These are phyloP conservation scores for Pseudochromis fuscus DNA, from an alignment of 2,797 vertebrate species.

Conservation along the genomic window DNA sequence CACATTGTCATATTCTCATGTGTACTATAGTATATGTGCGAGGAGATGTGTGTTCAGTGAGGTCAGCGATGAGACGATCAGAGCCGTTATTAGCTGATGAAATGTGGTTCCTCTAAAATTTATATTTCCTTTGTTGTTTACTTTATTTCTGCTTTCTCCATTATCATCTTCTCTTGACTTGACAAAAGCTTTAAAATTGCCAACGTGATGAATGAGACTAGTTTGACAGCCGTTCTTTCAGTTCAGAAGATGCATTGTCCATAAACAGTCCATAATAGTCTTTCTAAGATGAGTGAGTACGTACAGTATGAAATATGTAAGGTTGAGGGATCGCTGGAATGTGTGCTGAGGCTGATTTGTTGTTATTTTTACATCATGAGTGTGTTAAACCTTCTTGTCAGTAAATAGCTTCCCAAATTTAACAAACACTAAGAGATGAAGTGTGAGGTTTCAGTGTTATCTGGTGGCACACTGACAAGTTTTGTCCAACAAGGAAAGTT, in stretches of 20 bases:
- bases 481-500: neutral
- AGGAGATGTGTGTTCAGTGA: slow-evolving; percentile 12
- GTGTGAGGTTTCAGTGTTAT: neutral
- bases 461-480: neutral
- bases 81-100: neutral
- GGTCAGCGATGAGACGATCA: neutral
- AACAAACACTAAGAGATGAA: neutral
- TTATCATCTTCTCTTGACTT: neutral
- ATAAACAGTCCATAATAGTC: no score
- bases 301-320: neutral
- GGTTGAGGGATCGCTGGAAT: neutral
- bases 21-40: neutral
- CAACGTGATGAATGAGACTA: neutral
- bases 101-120: neutral
- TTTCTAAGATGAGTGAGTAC: neutral
- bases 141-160: neutral
- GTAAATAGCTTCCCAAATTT: neutral
- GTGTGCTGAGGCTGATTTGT: no score
- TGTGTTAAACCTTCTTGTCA: neutral
- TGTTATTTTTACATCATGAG: neutral
- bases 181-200: neutral
- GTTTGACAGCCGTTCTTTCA: neutral
- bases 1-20: slow-evolving; percentile 8
- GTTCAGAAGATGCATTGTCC: neutral
- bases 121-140: neutral